Evolutionary conservation across 1,140 invertebrate species (phyloP).

Genomic region (Zaprionus davidi): DNA sequence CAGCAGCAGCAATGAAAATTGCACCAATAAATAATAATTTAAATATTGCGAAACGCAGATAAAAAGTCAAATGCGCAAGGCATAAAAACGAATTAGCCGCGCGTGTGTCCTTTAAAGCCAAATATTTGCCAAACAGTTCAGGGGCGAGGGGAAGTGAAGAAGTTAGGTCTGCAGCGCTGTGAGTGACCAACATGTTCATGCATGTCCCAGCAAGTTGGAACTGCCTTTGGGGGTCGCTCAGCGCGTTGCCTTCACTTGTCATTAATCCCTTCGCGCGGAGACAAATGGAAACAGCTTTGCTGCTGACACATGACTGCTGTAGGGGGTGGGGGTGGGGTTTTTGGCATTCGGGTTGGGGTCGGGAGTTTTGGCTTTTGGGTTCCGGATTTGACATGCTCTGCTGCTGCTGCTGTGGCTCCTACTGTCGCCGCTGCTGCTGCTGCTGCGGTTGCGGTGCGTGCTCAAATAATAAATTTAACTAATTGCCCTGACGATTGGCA

Average conservation of each 20-base stretch:
- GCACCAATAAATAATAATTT: constrained; percentile 78
- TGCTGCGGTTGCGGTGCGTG: constrained; percentile 71
- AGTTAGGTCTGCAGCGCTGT: background rate
- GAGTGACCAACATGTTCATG: constrained; percentile 59
- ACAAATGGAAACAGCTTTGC: constrained; percentile 77
- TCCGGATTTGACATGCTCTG: constrained; percentile 27
- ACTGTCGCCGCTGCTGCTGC: constrained; percentile 10
- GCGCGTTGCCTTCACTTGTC: constrained; percentile 62
- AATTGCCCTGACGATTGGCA: constrained; percentile 72
- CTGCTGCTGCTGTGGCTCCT: constrained; percentile 2
- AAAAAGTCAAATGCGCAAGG: constrained; percentile 21
- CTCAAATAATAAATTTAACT: constrained; percentile 82
- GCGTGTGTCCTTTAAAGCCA: constrained; percentile 61
- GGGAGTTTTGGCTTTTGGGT: constrained; percentile 17
- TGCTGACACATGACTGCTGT: constrained; percentile 35
- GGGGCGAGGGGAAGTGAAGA: background rate
- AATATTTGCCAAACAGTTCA: constrained; percentile 47
- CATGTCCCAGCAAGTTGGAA: constrained; percentile 34
- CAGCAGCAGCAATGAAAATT: constrained; percentile 18
- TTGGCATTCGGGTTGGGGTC: constrained; percentile 8
- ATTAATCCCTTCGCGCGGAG: constrained; percentile 73
- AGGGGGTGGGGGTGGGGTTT: background rate
- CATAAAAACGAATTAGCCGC: constrained; percentile 75
- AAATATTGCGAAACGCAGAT: constrained; percentile 54
- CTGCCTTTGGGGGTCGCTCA: constrained; percentile 31